Evolutionary conservation across 2,888 invertebrate genomes (phyloP), one percentile per base, ranked within the genome.

Genomic region (Scaptodrosophila latifasciaeformis): DNA sequence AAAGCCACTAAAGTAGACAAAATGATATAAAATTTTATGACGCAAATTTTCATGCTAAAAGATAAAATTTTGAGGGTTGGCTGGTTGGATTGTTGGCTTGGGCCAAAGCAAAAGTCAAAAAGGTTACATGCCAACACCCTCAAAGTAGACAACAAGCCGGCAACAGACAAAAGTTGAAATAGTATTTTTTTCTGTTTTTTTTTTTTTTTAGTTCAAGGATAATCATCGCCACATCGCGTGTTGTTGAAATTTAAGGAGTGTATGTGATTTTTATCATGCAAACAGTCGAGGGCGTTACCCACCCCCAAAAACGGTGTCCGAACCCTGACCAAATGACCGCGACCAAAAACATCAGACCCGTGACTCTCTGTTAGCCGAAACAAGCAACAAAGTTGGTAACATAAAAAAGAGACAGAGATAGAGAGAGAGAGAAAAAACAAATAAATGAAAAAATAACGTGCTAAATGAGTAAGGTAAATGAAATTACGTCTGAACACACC

Each of bases 251-350:
- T 72, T 84, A 83, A 82, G 85, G 85, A 84, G 85, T 85, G 85
- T 81, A 84, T 85, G 83, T 86, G 85, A 85, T 85, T 85, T 85
- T 84, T 85, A 85, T 85, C 85, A 85, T 85, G 81, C 70, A 72
- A 77, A 78, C 74, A 68, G 71, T 65, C 75, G 78, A n/a, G n/a
- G n/a, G n/a, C n/a, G n/a, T n/a, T n/a, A n/a, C 48, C 18, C 37
- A 52, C 40, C 40, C 18, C 48, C n/a, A n/a, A n/a, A n/a, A n/a
- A n/a, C n/a, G n/a, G n/a, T n/a, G n/a, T n/a, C n/a, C n/a, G 34
- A 13, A 30, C 40, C 19, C 30, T 37, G 70, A 57, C 60, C 63
- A 69, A 72, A 68, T 59, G 71, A 67, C 61, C 69, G 52, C 46
- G 51, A 37, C 43, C 51, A 29, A n/a, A 42, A 49, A 42, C 31